Conservation (phyloP, 1,140 invertebrate species). For the Meteorus sp. region DNA sequence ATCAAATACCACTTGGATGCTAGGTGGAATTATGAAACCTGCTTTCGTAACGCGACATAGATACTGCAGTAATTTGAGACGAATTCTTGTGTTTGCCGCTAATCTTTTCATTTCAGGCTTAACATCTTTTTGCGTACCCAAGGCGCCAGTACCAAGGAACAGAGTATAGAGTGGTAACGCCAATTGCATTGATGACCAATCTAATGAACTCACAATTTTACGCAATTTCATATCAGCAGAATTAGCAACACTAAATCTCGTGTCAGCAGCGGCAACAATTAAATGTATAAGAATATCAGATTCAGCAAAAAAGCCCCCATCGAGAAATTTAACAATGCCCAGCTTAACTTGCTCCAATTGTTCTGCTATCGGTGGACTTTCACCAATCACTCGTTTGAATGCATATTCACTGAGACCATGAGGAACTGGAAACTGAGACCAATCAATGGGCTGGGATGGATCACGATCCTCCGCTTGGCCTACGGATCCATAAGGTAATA, state of each 20-base stretch:
- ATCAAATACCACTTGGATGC: conserved; percentile 80
- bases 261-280: conserved; percentile 84
- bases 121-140: conserved; percentile 59
- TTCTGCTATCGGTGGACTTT: conserved; percentile 76
- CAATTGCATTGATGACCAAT: conserved; percentile 73
- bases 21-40: conserved; percentile 77
- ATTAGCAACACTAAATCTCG: conserved; percentile 79
- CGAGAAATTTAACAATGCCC: conserved; percentile 81
- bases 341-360: conserved; percentile 79
- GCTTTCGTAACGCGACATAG: conserved; percentile 77
- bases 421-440: conserved; percentile 67
- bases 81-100: conserved; percentile 78
- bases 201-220: conserved; percentile 71
- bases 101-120: conserved; percentile 68
- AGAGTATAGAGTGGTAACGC: conserved; percentile 75
- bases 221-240: conserved; percentile 76
- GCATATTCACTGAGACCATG: conserved; percentile 78
- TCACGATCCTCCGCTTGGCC: conserved; percentile 45
- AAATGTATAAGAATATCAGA: conserved; percentile 76
- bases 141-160: conserved; percentile 73
- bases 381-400: conserved; percentile 79
- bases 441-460: conserved; percentile 44
- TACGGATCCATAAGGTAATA: conserved; percentile 76
- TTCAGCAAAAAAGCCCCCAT: conserved; percentile 74
- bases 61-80: conserved; percentile 83